phyloP scores from a whole-genome alignment of 2,113 vertebrate species.

The Aplodontia rufa region DNA sequence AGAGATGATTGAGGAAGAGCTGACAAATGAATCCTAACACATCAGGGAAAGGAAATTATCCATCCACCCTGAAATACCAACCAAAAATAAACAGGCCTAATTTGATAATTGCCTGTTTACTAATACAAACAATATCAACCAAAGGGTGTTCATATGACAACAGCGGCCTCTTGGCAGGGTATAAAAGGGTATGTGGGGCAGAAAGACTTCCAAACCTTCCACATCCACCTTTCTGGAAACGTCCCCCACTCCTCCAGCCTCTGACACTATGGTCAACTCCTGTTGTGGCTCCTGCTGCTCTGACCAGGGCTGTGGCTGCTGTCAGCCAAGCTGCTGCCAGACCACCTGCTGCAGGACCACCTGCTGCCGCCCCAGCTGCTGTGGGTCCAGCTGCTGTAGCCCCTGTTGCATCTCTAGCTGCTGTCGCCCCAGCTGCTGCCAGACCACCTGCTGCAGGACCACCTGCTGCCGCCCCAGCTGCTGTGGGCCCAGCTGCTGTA shows the following conservation, averaged over 20 bases:
- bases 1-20: not conserved
- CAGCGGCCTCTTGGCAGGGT: not conserved
- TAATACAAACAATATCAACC: slow-evolving; percentile 27
- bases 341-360: too few relatives aligned
- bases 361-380: too few relatives aligned
- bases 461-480: too few relatives aligned
- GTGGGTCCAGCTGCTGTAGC: too few relatives aligned
- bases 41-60: not conserved
- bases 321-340: not conserved
- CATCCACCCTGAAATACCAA: not conserved
- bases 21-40: not conserved
- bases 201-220: not conserved
- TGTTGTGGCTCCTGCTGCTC: slow-evolving; percentile 43
- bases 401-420: too few relatives aligned
- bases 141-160: not conserved
- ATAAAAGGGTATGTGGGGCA: slow-evolving; percentile 1
- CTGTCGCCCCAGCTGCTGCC: too few relatives aligned
- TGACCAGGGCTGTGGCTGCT: not conserved
- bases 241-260: not conserved
- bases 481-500: not conserved
- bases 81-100: not conserved
- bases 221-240: not conserved
- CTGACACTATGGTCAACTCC: slow-evolving; percentile 51
- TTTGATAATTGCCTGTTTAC: slow-evolving; percentile 16
- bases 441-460: too few relatives aligned